phyloP scores from a whole-genome alignment of 2,888 invertebrate species.

The Aleiodes testaceus region DNA sequence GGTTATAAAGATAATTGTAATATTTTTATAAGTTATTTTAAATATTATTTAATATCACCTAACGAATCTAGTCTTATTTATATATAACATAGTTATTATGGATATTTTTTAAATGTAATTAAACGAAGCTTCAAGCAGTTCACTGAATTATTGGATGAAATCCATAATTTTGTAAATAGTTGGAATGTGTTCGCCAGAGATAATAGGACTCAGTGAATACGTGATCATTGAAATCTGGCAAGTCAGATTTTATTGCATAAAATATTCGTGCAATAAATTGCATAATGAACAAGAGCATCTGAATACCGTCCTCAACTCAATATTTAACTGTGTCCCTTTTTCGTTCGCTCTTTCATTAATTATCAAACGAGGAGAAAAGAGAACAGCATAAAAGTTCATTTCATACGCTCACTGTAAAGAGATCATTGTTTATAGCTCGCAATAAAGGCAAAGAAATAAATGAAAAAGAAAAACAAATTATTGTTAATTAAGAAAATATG shows the following conservation, averaged over 20 bases:
- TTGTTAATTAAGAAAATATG: constrained; percentile 45
- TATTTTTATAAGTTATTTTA: constrained; percentile 51
- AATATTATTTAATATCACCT: constrained; percentile 45
- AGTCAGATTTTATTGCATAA: constrained; percentile 19
- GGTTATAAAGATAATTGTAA: constrained; percentile 44
- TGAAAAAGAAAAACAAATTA: constrained; percentile 44
- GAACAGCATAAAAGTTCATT: constrained; percentile 50
- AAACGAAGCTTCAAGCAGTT: neutral
- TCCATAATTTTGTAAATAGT: constrained; percentile 9
- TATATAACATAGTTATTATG: constrained; percentile 39
- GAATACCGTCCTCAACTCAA: constrained; percentile 50
- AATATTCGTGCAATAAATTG: constrained; percentile 12
- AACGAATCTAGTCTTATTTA: constrained; percentile 53
- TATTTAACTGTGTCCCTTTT: constrained; percentile 47
- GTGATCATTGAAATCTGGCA: neutral
- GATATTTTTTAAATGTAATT: constrained; percentile 35
- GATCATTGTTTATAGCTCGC: constrained; percentile 60
- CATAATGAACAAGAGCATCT: constrained; percentile 22
- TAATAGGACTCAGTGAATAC: neutral
- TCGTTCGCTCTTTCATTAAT: constrained; percentile 34
- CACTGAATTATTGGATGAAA: constrained; percentile 13
- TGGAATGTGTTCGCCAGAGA: neutral
- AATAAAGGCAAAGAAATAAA: constrained; percentile 57
- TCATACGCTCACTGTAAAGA: constrained; percentile 61
- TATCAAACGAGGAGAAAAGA: constrained; percentile 37